Conservation (phyloP, 2,797 vertebrate genomes). For the Hemitrygon akajei region DNA sequence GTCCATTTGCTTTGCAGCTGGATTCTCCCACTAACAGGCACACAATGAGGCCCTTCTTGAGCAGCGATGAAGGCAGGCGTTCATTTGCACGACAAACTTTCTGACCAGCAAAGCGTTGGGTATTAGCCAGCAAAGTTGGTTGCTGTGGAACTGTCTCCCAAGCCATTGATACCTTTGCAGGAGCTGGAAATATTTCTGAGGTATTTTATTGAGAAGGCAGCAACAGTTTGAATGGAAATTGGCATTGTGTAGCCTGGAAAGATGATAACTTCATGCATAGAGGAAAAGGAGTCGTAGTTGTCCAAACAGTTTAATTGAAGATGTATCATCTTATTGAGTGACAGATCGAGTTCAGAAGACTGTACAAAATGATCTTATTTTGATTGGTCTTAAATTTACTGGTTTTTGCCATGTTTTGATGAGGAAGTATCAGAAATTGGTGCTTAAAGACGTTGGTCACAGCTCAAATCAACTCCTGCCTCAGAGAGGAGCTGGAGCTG, state of each 20-base stretch:
- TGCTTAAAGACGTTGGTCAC: background rate
- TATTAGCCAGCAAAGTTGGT: background rate
- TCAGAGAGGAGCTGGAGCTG: too few relatives aligned
- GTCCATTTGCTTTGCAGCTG: background rate
- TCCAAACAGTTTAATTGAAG: too few relatives aligned
- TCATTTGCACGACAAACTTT: background rate
- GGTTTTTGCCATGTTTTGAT: background rate
- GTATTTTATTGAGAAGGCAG: background rate
- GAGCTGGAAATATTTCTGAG: background rate
- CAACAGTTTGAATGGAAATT: background rate
- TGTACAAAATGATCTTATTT: too few relatives aligned
- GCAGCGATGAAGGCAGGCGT: background rate
- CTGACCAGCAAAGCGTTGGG: background rate
- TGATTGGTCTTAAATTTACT: too few relatives aligned
- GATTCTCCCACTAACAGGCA: background rate
- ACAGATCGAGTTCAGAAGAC: too few relatives aligned
- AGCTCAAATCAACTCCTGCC: too few relatives aligned
- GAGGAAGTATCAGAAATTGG: background rate
- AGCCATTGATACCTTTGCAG: background rate
- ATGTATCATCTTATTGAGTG: too few relatives aligned
- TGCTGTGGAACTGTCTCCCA: background rate
- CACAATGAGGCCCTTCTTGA: background rate
- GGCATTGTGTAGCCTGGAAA: background rate
- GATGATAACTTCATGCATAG: background rate
- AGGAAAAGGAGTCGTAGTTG: background rate